A percentile compares a stretch with the other conserved stretches of the same genome.
These are phyloP conservation scores for Telenomus remus DNA, from an alignment of 1,140 invertebrate species.

Conservation along the genomic window DNA sequence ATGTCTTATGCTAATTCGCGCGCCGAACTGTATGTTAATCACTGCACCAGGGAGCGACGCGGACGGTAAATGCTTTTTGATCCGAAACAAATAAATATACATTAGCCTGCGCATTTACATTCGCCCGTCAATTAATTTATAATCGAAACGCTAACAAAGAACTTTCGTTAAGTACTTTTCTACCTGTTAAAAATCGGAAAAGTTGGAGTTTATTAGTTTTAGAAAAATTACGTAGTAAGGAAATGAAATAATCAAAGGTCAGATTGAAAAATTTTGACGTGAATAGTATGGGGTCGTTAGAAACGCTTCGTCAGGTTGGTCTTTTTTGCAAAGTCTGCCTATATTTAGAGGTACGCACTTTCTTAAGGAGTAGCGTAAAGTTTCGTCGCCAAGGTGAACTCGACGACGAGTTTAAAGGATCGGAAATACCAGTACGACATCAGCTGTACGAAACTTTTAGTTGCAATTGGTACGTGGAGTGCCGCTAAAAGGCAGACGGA, in stretches of 20 bases:
- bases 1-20: constrained; percentile 47
- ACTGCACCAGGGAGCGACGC: constrained; percentile 4
- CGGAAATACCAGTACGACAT: constrained; percentile 68
- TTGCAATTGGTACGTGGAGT: constrained; percentile 63
- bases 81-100: constrained; percentile 44
- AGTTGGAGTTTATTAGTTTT: no score
- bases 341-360: constrained; percentile 15
- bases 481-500: constrained; percentile 35
- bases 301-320: constrained; percentile 20
- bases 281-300: constrained; percentile 39
- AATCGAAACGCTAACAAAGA: constrained; percentile 9
- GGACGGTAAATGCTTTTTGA: constrained; percentile 34
- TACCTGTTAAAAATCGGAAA: no score
- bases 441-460: constrained; percentile 67
- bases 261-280: constrained; percentile 23
- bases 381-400: constrained; percentile 30
- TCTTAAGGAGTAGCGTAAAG: constrained; percentile 43
- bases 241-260: no score
- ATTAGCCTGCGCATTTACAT: constrained; percentile 39
- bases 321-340: constrained; percentile 10
- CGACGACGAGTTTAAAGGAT: constrained; percentile 52
- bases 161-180: constrained; percentile 21
- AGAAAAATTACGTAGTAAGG: no score
- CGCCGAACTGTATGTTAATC: constrained; percentile 46
- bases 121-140: constrained; percentile 45